Evolutionary conservation across 92 coral and sea anemone species (phyloP).

Genomic region (Micromussa lordhowensis): DNA sequence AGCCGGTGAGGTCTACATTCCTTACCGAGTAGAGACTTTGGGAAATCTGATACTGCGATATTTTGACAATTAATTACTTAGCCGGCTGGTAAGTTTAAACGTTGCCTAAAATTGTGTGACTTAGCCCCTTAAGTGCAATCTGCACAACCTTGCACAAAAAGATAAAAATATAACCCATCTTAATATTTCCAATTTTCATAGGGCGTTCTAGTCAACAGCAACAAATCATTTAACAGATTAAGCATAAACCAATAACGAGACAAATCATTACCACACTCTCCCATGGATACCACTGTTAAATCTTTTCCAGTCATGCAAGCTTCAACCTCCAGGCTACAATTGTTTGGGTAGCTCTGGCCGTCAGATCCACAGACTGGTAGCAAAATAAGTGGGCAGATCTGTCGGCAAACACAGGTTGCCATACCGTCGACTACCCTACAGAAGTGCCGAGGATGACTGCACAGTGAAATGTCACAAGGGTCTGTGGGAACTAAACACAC

Average conservation of each 20-base stretch:
- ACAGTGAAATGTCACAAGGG: constrained; percentile 45
- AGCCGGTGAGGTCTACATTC: too few relatives aligned
- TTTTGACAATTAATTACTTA: too few relatives aligned
- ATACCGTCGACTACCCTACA: constrained; percentile 60
- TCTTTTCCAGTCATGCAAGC: constrained; percentile 57
- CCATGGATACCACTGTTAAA: constrained; percentile 42
- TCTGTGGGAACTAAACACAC: constrained; percentile 28
- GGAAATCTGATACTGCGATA: too few relatives aligned
- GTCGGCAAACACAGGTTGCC: constrained; percentile 69
- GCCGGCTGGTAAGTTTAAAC: too few relatives aligned
- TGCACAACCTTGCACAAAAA: too few relatives aligned
- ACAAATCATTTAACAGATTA: too few relatives aligned
- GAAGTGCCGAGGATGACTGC: constrained; percentile 59
- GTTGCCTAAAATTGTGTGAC: too few relatives aligned
- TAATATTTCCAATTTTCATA: too few relatives aligned
- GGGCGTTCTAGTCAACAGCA: too few relatives aligned
- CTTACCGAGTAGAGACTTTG: too few relatives aligned
- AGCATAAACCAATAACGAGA: background rate
- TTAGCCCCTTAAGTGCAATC: too few relatives aligned
- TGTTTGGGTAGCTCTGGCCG: constrained; percentile 70
- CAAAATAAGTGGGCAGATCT: constrained; percentile 41
- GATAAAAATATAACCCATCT: too few relatives aligned
- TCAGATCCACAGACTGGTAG: constrained; percentile 85
- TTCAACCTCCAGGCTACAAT: constrained; percentile 55
- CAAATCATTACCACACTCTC: constrained; percentile 64